Base-by-base conservation (phyloP, 2,888 invertebrate genomes). In the Megastigmus dorsalis region DNA sequence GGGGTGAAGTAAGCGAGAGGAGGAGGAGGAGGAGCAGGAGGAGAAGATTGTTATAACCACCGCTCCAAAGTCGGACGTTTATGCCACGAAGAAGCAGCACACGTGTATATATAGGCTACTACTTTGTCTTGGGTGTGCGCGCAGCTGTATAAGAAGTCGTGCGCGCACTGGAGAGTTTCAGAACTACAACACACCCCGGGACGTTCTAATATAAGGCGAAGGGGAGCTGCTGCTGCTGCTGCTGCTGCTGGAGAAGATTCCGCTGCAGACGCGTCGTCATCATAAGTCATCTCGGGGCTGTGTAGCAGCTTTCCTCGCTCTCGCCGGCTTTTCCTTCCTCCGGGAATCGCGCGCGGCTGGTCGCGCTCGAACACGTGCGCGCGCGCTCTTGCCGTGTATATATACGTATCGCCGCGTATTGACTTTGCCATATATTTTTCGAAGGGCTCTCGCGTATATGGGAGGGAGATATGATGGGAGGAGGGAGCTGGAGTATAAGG, bases 231-330 rank as follows among this genome's bases (percentile, higher is more conserved):
- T n/a, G n/a, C n/a, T n/a, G n/a, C n/a, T n/a, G n/a, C n/a, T n/a
- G n/a, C n/a, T n/a, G n/a, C n/a, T n/a, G n/a, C 15, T 7, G 20
- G 18, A 48, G 57, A 48, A 67, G 52, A 63, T 67, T 67, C 52
- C 66, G 15, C 41, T 18, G 36, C n/a, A n/a, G n/a, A n/a, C n/a
- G 45, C 20, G 45, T 9, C 55, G 59, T 73, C 73, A 45, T 73
- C 74, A 45, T 74, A 74, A 74, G 67, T 74, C 74, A 74, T 62
- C n/a, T n/a, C n/a, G n/a, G n/a, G n/a, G n/a, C n/a, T n/a, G n/a
- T n/a, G n/a, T n/a, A n/a, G n/a, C n/a, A n/a, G n/a, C n/a, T n/a
- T n/a, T n/a, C n/a, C n/a, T n/a, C 54, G 41, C 23, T 7, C 23
- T 7, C 26, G 10, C 13, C 15, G 28, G 33, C 52, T 41, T 18